Evolutionary conservation across 2,888 invertebrate species (phyloP), one percentile per base, ranked within the genome.

Genomic region (Xanthia icteritia): DNA sequence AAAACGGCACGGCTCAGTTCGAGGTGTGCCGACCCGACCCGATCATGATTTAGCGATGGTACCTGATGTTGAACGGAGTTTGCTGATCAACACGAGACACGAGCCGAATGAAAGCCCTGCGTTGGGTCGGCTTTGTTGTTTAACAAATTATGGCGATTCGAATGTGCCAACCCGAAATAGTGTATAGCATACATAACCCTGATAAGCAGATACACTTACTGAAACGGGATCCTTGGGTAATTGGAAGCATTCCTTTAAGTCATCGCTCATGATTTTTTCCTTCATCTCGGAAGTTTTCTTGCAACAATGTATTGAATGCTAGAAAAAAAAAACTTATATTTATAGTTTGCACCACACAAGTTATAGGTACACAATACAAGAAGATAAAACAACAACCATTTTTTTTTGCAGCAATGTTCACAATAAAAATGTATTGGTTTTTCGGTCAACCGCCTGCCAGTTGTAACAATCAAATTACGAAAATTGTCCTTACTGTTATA

Each of bases 291-390:
- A 0, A 13, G 1, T 5, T 56, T 31, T 58, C 23, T 60, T 76
- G 68, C 84, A 84, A 61, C 84, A 84, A 23, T n/a, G 56, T 1
- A 60, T 1, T n/a, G 65, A 9, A 20, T 36, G 70, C 84, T 84
- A 45, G 9, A 85, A 85, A 1, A 54, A 54, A 27, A 63, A 11
- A 56, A 42, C 2, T 6, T 27, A 8, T 31, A 6, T 45, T 20
- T 23, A 31, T 11, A 27, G 5, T 42, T 20, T 64, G n/a, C 39
- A n/a, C 2, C 17, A 23, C 23, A 17, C n/a, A 42, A 27, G 6
- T 45, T 3, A 45, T 45, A 3, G 4, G 13, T 27, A n/a, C n/a
- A n/a, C 39, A 6, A 27, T 27, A n/a, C 45, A 45, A 45, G 42
- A n/a, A n/a, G n/a, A n/a, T n/a, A n/a, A n/a, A n/a, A n/a, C n/a